Evolutionary conservation across 1,140 invertebrate genomes (phyloP).

Genomic region (Pseudomyrmex sp.): DNA sequence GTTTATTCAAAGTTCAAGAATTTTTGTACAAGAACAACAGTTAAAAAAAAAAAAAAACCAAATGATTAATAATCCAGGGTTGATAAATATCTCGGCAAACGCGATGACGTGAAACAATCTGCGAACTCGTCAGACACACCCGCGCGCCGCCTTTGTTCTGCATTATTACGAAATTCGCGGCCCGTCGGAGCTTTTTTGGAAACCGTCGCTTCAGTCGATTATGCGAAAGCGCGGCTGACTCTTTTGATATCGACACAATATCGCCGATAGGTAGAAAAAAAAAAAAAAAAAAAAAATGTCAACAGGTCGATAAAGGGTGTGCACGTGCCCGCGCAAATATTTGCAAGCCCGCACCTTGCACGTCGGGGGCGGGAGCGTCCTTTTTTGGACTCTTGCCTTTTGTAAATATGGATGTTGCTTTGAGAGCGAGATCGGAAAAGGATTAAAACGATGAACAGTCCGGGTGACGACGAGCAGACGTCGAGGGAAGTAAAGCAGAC

Average conservation of each 20-base stretch:
- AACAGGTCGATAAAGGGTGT: conserved; percentile 72
- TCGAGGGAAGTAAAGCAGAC: neutral
- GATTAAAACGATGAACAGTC: conserved; percentile 30
- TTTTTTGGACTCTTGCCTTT: conserved; percentile 65
- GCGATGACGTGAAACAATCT: conserved; percentile 21
- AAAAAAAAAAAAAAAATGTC: conserved; percentile 45
- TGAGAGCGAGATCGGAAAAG: conserved; percentile 61
- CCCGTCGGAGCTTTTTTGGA: no score
- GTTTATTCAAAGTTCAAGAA: no score
- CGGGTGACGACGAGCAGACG: neutral
- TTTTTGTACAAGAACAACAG: no score
- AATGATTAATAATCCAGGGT: no score
- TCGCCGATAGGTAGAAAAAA: conserved; percentile 58
- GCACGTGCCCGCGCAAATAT: conserved; percentile 66
- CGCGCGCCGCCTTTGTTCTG: conserved; percentile 22
- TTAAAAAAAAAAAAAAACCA: no score
- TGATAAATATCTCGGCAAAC: conserved; percentile 15
- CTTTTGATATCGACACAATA: conserved; percentile 71
- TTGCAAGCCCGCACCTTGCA: conserved; percentile 69
- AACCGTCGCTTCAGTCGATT: conserved; percentile 13
- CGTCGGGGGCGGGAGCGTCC: conserved; percentile 36
- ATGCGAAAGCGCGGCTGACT: conserved; percentile 58
- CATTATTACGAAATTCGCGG: conserved; percentile 60
- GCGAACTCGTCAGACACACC: neutral
- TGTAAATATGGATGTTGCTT: conserved; percentile 72